Evolutionary conservation across 2,797 vertebrate genomes (phyloP).

Genomic region (Leuciscus waleckii): DNA sequence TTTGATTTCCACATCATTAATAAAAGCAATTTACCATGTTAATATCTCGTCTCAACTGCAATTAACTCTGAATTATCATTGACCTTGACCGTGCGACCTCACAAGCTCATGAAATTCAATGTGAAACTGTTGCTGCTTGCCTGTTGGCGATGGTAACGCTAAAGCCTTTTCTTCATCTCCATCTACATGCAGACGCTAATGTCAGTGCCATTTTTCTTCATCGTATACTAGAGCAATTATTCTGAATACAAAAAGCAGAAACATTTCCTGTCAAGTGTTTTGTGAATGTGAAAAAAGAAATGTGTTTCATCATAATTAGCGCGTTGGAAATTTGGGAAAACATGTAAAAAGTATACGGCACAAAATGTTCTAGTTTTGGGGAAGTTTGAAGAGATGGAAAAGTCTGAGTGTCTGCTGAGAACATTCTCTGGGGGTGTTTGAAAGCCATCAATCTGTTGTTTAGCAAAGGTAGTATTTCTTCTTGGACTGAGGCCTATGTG

Average conservation of each 20-base stretch:
- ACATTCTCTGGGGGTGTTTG: conserved; percentile 17
- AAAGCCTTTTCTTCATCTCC: conserved; percentile 6
- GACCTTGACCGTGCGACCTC: conserved; percentile 57
- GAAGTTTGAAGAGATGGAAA: conserved; percentile 9
- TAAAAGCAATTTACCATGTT: conserved; percentile 55
- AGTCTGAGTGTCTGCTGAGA: not conserved
- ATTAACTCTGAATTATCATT: conserved; percentile 57
- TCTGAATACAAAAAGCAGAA: conserved; percentile 10
- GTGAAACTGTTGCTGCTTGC: conserved; percentile 13
- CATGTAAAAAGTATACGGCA: not conserved
- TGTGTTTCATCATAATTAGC: conserved; percentile 30
- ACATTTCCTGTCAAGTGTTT: conserved; percentile 29
- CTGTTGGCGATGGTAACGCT: conserved; percentile 14
- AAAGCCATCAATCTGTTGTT: conserved; percentile 29
- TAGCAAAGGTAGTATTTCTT: conserved; percentile 15
- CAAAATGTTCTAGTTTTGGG: conserved; percentile 2
- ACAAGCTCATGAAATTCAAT: conserved; percentile 53
- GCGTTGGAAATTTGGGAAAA: conserved; percentile 8
- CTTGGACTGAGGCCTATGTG: not conserved
- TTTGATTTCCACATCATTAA: conserved; percentile 54
- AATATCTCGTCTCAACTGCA: conserved; percentile 54
- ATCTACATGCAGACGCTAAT: conserved; percentile 3
- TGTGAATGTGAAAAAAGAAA: conserved; percentile 11
- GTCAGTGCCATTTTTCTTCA: conserved; percentile 34
- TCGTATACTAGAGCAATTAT: conserved; percentile 10